Conservation (phyloP, 2,888 invertebrate genomes). For the Parnassius mnemosyne region DNA sequence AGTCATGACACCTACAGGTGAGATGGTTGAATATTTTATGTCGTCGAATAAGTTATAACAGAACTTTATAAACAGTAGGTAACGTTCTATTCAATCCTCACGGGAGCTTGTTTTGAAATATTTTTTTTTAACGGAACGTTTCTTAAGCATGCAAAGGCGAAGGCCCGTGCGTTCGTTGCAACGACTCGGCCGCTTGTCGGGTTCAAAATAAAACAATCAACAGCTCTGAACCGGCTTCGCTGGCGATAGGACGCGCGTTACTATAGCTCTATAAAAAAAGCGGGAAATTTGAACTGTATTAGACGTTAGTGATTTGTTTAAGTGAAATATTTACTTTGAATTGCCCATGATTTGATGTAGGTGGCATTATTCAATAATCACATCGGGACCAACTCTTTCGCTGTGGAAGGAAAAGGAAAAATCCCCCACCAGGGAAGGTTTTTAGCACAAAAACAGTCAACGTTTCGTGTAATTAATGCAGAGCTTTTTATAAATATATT, state of each 20-base stretch:
- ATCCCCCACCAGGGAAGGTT: too few species aligned
- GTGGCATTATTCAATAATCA: too few species aligned
- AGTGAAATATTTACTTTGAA: neutral
- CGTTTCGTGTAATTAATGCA: too few species aligned
- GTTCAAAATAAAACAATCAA: conserved; percentile 70
- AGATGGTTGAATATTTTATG: too few species aligned
- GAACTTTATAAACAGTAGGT: conserved; percentile 3
- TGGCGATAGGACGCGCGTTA: conserved; percentile 62
- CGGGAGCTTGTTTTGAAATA: conserved; percentile 28
- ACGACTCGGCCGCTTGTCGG: conserved; percentile 40
- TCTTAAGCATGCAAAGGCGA: conserved; percentile 30
- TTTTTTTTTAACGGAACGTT: conserved; percentile 39
- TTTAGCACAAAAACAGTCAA: too few species aligned
- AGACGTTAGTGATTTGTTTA: conserved; percentile 4
- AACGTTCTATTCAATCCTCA: conserved; percentile 8
- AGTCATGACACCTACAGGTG: too few species aligned
- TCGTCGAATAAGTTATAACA: too few species aligned
- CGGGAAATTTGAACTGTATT: conserved; percentile 54
- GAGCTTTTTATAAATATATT: too few species aligned
- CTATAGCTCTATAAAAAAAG: conserved; percentile 40
- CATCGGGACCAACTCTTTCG: too few species aligned
- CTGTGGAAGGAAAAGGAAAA: too few species aligned
- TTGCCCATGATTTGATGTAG: too few species aligned
- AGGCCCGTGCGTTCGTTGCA: conserved; percentile 28
- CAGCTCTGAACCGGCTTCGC: conserved; percentile 71